Base-by-base conservation (phyloP, 2,888 invertebrate genomes). In the Alcis repandata region DNA sequence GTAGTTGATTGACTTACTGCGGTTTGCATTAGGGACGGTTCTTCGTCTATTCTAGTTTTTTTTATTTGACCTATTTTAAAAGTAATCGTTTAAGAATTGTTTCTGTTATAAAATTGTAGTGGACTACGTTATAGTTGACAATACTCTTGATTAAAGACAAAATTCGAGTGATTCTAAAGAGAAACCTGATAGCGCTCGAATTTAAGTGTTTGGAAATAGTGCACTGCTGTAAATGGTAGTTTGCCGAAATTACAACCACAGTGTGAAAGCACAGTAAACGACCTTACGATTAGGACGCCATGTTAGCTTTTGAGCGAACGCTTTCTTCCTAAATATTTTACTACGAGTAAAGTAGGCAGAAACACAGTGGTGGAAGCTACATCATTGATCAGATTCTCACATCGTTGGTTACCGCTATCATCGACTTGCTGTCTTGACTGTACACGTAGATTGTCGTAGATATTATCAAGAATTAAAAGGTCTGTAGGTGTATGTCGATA, bases 141-240 rank as follows among this genome's bases (percentile, higher is more conserved):
- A 13, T 38, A n/a, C n/a, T n/a, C 13, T 1, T 38, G n/a, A 38
- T 38, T n/a, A 4, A 38, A 38, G 13, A 27, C 27, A n/a, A n/a
- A n/a, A 38, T 38, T 38, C n/a, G n/a, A 38, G n/a, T n/a, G 38
- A n/a, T 38, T 38, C 38, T n/a, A n/a, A 38, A 38, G 38, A 11
- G 38, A 38, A 27, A 27, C 2, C 38, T 0, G 13, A 13, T 1
- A 4, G n/a, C 38, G 2, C 6, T 38, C 38, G 15, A 38, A 38
- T 38, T n/a, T n/a, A n/a, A 38, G 13, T 11, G 38, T 38, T 38
- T n/a, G 38, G n/a, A 38, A 38, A 38, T n/a, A 38, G n/a, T n/a
- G 38, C n/a, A 2, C 0, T 7, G n/a, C n/a, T 38, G 38, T 38
- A n/a, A 38, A 38, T 13, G n/a, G 6, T 38, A 38, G 38, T 41